Evolutionary conservation across 2,113 vertebrate species (phyloP).

Genomic region (Myrmecobius fasciatus): DNA sequence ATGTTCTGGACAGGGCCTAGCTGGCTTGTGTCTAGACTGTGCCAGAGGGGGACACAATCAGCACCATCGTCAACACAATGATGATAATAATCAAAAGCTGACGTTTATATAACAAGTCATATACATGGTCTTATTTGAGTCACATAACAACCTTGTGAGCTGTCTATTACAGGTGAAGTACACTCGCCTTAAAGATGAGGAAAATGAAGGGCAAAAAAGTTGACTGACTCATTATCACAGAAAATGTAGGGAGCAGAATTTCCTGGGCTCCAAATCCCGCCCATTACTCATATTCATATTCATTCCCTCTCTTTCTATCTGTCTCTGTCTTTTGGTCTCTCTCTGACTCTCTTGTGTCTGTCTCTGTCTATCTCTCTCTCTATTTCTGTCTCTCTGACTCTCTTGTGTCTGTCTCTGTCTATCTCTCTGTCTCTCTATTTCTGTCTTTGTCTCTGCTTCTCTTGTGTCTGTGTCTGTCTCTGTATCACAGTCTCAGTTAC

Average conservation of each 20-base stretch:
- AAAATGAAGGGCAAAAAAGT: not conserved
- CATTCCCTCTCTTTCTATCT: not conserved
- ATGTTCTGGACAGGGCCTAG: not conserved
- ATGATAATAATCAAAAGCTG: not conserved
- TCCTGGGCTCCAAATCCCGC: not conserved
- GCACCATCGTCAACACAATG: not conserved
- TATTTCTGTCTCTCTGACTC: too few relatives aligned
- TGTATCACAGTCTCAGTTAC: too few relatives aligned
- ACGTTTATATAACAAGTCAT: not conserved
- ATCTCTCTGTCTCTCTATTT: too few relatives aligned
- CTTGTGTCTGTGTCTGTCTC: too few relatives aligned
- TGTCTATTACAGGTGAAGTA: not conserved
- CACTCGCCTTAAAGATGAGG: not conserved
- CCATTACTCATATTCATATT: not conserved
- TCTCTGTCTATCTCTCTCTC: not conserved
- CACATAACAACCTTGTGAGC: not conserved
- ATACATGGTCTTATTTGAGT: not conserved
- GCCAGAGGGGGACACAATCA: not conserved
- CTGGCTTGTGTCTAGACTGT: not conserved
- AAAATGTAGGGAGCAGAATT: not conserved
- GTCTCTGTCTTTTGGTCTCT: too few relatives aligned
- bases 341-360: too few relatives aligned
- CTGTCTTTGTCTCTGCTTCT: too few relatives aligned
- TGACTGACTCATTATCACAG: not conserved
- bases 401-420: too few relatives aligned